A percentile compares a stretch with the other conserved stretches of the same genome.
Conservation (phyloP, 2,888 invertebrate genomes). For the Odiellus spinosus region DNA sequence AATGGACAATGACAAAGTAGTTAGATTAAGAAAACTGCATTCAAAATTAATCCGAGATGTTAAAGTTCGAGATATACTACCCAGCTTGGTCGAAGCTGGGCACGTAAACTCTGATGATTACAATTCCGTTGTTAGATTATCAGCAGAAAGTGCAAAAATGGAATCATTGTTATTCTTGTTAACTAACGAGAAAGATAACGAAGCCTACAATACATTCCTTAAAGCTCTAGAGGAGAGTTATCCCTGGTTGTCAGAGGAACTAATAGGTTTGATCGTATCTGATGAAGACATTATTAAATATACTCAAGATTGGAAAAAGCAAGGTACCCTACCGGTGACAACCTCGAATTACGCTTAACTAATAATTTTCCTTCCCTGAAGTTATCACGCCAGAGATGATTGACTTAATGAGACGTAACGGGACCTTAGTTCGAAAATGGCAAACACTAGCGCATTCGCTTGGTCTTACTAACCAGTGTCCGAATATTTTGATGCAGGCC, state of each 20-base stretch:
- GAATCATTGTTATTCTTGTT: not conserved
- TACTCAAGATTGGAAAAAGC: not conserved
- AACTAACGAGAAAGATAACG: not conserved
- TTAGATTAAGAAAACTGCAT: not conserved
- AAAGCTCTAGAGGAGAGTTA: slow-evolving; percentile 1
- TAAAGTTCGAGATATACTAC: not conserved
- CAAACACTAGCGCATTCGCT: not conserved
- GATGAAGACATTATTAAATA: not conserved
- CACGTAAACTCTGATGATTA: not conserved
- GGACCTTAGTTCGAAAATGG: not conserved
- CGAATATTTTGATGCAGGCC: slow-evolving; percentile 1
- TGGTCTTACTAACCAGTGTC: not conserved
- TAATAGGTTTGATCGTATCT: not conserved
- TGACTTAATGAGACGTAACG: slow-evolving; percentile 1
- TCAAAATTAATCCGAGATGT: not conserved
- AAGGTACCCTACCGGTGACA: too few relatives aligned
- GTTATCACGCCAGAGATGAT: slow-evolving; percentile 2
- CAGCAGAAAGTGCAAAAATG: not conserved
- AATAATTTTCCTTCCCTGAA: too few relatives aligned
- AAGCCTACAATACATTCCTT: not conserved
- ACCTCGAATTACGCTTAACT: too few relatives aligned
- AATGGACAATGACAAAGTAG: not conserved
- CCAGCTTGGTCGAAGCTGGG: not conserved
- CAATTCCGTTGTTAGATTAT: not conserved
- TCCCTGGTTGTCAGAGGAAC: not conserved